These are phyloP conservation scores for Mareca penelope DNA, from an alignment of 2,797 vertebrate genomes.

Conservation along the genomic window DNA sequence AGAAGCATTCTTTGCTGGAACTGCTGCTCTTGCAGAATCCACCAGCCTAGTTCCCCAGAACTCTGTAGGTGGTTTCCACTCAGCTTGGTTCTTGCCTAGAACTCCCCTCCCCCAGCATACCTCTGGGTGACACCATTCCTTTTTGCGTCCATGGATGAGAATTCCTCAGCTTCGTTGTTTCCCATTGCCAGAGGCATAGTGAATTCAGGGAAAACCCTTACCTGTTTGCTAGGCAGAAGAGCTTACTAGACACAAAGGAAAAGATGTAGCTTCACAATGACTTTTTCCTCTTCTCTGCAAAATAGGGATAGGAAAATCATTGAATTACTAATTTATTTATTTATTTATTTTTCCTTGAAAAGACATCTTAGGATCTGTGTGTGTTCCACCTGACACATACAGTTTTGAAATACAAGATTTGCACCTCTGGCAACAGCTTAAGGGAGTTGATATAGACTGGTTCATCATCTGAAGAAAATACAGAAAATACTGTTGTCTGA, in stretches of 20 bases:
- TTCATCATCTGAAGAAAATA: not conserved
- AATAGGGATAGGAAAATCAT: not conserved
- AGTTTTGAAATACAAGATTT: not conserved
- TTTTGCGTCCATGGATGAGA: not conserved
- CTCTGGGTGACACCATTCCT: not conserved
- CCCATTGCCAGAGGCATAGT: not conserved
- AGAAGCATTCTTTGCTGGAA: not conserved
- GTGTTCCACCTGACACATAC: not conserved
- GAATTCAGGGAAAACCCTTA: not conserved
- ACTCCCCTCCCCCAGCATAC: accelerated
- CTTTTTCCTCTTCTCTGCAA: not conserved
- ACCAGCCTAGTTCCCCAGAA: not conserved
- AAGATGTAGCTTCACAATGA: not conserved
- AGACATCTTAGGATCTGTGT: not conserved
- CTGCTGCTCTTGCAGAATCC: not conserved
- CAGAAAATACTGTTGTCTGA: not conserved
- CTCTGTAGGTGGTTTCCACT: not conserved
- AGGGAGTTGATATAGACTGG: not conserved
- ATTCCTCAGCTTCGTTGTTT: not conserved
- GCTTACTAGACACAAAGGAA: not conserved
- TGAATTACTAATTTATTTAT: not conserved
- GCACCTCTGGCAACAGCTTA: not conserved
- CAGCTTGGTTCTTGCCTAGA: not conserved
- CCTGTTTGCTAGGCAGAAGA: not conserved
- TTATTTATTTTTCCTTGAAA: not conserved